These are phyloP conservation scores for Deilephila elpenor DNA, from an alignment of 2,888 invertebrate species.

Conservation along the genomic window DNA sequence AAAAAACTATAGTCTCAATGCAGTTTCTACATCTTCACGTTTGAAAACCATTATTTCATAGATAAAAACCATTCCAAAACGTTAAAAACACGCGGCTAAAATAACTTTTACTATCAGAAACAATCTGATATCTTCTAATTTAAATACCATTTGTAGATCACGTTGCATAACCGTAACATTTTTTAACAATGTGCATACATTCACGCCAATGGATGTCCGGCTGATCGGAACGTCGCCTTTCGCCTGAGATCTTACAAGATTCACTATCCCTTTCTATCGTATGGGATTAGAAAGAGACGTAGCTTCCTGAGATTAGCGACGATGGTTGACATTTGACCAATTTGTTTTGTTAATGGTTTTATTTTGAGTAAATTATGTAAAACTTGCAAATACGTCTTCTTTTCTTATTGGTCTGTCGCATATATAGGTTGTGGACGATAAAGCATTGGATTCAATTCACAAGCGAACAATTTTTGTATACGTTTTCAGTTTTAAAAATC, in stretches of 20 bases:
- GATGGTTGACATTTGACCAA: neutral
- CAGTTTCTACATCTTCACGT: too few species aligned
- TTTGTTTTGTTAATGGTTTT: neutral
- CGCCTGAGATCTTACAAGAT: neutral
- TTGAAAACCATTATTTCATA: too few species aligned
- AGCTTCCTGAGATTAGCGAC: neutral
- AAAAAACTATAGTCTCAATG: too few species aligned
- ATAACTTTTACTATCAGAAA: neutral
- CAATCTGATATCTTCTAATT: neutral
- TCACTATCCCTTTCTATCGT: neutral
- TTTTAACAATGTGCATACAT: neutral
- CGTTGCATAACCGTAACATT: conserved; percentile 15
- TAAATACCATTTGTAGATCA: conserved; percentile 9
- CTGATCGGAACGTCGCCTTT: conserved; percentile 18
- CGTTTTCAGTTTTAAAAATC: too few species aligned
- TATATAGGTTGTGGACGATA: too few species aligned
- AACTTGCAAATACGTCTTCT: neutral
- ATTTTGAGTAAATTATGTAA: neutral
- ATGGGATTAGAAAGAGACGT: conserved; percentile 4
- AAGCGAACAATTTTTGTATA: too few species aligned
- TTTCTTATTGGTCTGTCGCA: too few species aligned
- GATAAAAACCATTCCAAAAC: too few species aligned
- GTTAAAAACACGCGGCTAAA: too few species aligned
- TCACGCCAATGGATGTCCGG: conserved; percentile 12
- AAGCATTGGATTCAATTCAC: too few species aligned